Conservation (phyloP, 2,888 invertebrate genomes). For the Choreutis nemorana region DNA sequence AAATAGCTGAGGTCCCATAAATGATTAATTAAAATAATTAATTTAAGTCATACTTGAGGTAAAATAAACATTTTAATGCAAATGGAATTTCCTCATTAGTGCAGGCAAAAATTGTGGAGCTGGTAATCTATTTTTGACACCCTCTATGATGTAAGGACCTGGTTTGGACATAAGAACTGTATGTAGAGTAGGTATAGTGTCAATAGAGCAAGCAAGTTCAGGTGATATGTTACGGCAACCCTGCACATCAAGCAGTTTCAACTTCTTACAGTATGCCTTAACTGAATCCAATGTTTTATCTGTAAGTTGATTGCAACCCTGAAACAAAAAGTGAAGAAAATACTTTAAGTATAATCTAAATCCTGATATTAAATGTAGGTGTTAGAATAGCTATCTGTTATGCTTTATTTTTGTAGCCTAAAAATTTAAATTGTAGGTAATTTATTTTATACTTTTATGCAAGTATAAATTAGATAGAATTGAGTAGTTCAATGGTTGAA, state of each 20-base stretch:
- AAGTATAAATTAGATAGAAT: too few species aligned
- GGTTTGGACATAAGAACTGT: slow-evolving; percentile 57
- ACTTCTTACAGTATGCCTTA: slow-evolving; percentile 46
- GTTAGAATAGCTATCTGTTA: too few species aligned
- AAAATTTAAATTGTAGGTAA: too few species aligned
- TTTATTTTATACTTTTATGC: too few species aligned
- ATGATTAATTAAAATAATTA: too few species aligned
- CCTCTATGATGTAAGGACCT: slow-evolving; percentile 47
- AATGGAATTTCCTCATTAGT: slow-evolving; percentile 42
- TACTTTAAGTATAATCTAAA: too few species aligned
- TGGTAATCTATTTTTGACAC: slow-evolving; percentile 37
- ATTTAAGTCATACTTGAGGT: too few species aligned
- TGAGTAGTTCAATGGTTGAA: too few species aligned
- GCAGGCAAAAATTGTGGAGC: slow-evolving; percentile 46
- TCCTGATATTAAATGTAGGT: too few species aligned
- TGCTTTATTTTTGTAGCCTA: too few species aligned
- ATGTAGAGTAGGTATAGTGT: slow-evolving; percentile 39
- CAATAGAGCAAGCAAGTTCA: slow-evolving; percentile 48
- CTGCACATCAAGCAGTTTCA: slow-evolving; percentile 68
- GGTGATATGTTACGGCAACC: slow-evolving; percentile 57
- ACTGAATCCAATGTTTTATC: slow-evolving; percentile 63
- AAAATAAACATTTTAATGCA: slow-evolving; percentile 26
- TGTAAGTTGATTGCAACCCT: slow-evolving; percentile 70
- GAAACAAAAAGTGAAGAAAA: slow-evolving; percentile 25
- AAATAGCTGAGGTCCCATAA: too few species aligned